Percentiles rank a stretch among this genome's conserved stretches.
phyloP scores from a whole-genome alignment of 2,888 invertebrate species.

The Drosophila phalerata region DNA sequence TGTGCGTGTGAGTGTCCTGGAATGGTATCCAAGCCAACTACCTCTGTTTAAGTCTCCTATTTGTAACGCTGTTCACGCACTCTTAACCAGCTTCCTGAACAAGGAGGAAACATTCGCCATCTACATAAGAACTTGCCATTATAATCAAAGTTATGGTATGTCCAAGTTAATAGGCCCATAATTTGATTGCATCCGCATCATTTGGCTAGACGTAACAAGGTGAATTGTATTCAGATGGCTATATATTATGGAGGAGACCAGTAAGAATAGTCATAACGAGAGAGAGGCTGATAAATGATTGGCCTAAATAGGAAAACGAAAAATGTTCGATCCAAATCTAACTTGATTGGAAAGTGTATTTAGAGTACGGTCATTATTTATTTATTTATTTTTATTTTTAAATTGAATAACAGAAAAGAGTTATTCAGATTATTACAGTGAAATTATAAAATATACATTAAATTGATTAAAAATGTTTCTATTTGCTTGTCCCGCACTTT shows the following conservation, averaged over 20 bases:
- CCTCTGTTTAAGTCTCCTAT: constrained; percentile 36
- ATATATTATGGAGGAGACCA: background rate
- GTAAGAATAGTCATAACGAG: background rate
- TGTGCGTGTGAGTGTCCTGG: constrained; percentile 13
- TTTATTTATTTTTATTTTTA: too few species aligned
- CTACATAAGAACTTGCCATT: constrained; percentile 26
- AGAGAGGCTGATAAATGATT: background rate
- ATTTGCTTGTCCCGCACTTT: constrained; percentile 14
- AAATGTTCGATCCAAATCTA: too few species aligned
- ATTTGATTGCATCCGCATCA: constrained; percentile 21
- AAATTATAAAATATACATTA: too few species aligned
- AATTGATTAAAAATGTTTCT: too few species aligned
- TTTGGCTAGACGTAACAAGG: background rate
- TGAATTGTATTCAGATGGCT: background rate
- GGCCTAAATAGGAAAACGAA: background rate
- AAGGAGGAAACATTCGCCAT: background rate
- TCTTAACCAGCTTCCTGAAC: constrained; percentile 42
- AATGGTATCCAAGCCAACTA: constrained; percentile 14
- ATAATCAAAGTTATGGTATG: constrained; percentile 28
- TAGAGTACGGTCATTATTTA: too few species aligned
- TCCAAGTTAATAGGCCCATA: constrained; percentile 35
- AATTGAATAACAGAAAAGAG: too few species aligned
- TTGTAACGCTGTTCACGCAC: constrained; percentile 55
- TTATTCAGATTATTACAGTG: too few species aligned
- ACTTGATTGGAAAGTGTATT: too few species aligned